Base-by-base conservation (phyloP, 2,113 vertebrate species). In the Boulengeromyrus knoepffleri region DNA sequence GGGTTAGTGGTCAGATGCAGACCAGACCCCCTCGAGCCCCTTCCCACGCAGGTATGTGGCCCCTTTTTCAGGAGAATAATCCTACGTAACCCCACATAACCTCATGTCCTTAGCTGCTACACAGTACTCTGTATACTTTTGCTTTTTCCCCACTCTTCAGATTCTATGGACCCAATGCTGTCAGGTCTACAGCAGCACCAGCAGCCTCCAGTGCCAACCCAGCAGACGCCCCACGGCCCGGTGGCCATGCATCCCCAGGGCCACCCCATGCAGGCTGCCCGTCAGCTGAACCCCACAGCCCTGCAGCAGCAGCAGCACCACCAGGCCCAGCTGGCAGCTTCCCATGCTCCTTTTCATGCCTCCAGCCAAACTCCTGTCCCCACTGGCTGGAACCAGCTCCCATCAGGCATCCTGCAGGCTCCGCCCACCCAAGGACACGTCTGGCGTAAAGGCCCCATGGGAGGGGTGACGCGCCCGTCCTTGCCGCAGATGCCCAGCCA, bases 391-490 rank as follows among this genome's bases (percentile, higher is more conserved):
- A 99, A 98, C 94, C 98, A 98, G 95, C 94, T 99, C 93, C 95
- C 98, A 88, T 96, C 97, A 86, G 98, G 97, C 90, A 96, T 97
- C 89, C 96, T 98, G 88, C 98, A 98, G 93, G 96, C 97, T 93
- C 97, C 96, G 88, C 95, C 96, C 80, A 94, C 95, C 90, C 99
- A 97, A 94, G 94, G 95, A 87, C 93, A 96, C 46, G 93, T 96
- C 90, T 99, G 99, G 99, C 98, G 99, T 94, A 99, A 99, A 93
- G 95, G 96, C 85, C 96, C 97, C 92, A 97, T 98, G 95, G 93
- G 94, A 89, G 94, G 96, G 27, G 85, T 17, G 85, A 6, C 47
- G 91, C 97, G 98, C 80, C 98, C 98, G 80, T 97, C 85, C 47
- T 39, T 87, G 85, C 50, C 85, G 24, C 98, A 98, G 95, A 99